A percentile compares a stretch with the other conserved stretches of the same genome.
phyloP scores from a whole-genome alignment of 2,888 invertebrate genomes.

The Xanthia togata region DNA sequence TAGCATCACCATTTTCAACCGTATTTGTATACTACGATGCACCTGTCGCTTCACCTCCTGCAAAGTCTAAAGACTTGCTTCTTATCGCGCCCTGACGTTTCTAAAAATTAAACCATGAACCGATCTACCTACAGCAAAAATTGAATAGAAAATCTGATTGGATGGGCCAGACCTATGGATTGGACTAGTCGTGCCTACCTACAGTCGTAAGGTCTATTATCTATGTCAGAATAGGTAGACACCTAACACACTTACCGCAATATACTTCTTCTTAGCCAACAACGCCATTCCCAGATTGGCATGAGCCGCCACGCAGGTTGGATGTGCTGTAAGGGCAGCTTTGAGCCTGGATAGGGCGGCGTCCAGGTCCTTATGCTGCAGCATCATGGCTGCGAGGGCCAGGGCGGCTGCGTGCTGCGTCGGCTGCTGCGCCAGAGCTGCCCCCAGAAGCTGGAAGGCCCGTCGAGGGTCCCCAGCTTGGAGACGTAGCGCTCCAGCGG shows the following conservation, averaged over 20 bases:
- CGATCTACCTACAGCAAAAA: not conserved
- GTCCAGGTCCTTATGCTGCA: constrained; percentile 86
- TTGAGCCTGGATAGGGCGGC: constrained; percentile 87
- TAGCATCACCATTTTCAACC: too few species aligned
- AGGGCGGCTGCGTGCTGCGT: constrained; percentile 87
- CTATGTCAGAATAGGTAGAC: not conserved
- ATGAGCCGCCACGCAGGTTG: constrained; percentile 86
- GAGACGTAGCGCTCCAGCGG: constrained; percentile 88
- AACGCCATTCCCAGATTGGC: constrained; percentile 84
- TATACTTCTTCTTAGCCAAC: constrained; percentile 84
- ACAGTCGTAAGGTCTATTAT: not conserved
- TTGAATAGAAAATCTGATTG: not conserved
- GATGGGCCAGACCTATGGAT: not conserved
- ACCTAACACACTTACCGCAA: constrained; percentile 77
- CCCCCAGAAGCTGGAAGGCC: constrained; percentile 89
- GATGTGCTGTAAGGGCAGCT: constrained; percentile 85
- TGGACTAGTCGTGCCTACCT: not conserved
- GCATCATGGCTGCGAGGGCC: constrained; percentile 89
- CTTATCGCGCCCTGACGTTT: not conserved
- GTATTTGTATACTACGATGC: too few species aligned
- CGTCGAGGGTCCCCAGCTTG: constrained; percentile 87
- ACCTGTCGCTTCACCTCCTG: too few species aligned
- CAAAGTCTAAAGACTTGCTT: too few species aligned
- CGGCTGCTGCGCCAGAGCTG: constrained; percentile 87
- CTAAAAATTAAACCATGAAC: not conserved